Evolutionary conservation across 2,113 vertebrate species (phyloP).

Genomic region (Aldabrachelys gigantea): DNA sequence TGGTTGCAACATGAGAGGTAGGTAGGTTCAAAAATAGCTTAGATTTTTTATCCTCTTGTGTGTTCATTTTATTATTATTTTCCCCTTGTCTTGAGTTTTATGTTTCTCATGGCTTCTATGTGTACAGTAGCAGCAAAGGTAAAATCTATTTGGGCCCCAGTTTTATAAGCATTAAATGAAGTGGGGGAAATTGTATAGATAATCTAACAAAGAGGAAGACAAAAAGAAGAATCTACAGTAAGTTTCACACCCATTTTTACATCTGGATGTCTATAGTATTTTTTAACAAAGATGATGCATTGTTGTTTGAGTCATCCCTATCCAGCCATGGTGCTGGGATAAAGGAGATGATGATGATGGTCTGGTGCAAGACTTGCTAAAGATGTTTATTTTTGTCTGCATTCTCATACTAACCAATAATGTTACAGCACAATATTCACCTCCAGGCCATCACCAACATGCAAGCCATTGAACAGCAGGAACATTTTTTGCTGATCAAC

Average conservation of each 20-base stretch:
- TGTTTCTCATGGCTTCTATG: slow-evolving; percentile 42
- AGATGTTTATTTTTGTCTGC: background rate
- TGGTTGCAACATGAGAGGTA: slow-evolving; percentile 45
- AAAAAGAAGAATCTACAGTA: background rate
- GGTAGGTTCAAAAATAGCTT: slow-evolving; percentile 59
- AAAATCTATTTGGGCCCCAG: background rate
- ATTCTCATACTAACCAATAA: background rate
- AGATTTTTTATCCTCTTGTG: slow-evolving; percentile 55
- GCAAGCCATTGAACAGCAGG: fast-evolving
- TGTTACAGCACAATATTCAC: background rate
- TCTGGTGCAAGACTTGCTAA: background rate
- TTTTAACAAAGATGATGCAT: background rate
- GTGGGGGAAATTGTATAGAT: fast-evolving
- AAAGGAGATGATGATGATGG: background rate
- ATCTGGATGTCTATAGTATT: background rate
- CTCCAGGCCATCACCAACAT: background rate
- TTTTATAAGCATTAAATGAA: background rate
- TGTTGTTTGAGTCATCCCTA: background rate
- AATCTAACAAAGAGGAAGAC: background rate
- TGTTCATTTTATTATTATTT: slow-evolving; percentile 15
- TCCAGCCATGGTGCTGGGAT: background rate
- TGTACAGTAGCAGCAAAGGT: background rate
- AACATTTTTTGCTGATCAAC: background rate
- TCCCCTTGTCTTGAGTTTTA: slow-evolving; percentile 47
- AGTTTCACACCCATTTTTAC: background rate